These are phyloP conservation scores for Ptilodon capucinus DNA, from an alignment of 2,888 invertebrate species.

Conservation along the genomic window DNA sequence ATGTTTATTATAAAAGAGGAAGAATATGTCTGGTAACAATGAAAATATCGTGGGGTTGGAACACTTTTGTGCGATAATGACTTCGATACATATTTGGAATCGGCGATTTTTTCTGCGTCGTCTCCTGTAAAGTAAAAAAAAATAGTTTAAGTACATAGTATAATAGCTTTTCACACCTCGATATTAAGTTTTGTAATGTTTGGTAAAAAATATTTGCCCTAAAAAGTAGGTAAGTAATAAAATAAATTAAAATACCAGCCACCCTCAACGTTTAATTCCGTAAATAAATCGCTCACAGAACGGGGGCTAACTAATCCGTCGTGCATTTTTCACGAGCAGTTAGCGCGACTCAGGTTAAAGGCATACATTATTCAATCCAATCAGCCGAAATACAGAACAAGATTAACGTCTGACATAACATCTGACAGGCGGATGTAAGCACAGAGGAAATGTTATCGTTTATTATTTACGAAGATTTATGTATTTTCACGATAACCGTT, in stretches of 20 bases:
- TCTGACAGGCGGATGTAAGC: constrained; percentile 33
- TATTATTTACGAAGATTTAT: constrained; percentile 34
- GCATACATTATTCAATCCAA: constrained; percentile 32
- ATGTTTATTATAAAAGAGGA: too few relatives aligned
- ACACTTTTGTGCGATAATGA: too few relatives aligned
- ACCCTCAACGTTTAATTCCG: constrained; percentile 14
- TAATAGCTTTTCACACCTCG: too few relatives aligned
- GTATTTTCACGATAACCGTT: background rate
- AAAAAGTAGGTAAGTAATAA: background rate
- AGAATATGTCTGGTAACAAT: too few relatives aligned
- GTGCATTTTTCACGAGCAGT: constrained; percentile 24
- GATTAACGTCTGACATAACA: constrained; percentile 42
- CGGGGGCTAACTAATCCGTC: constrained; percentile 22
- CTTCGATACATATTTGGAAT: too few relatives aligned
- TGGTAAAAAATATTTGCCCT: background rate
- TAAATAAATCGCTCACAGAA: constrained; percentile 21
- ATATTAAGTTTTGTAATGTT: background rate
- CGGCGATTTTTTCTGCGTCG: too few relatives aligned
- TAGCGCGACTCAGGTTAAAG: constrained; percentile 5
- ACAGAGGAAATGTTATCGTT: constrained; percentile 28
- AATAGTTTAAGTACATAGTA: too few relatives aligned
- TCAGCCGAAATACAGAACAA: constrained; percentile 35
- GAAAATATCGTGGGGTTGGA: too few relatives aligned
- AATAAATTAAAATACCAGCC: background rate
- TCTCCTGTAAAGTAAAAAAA: too few relatives aligned